Percentiles rank a stretch among this genome's conserved stretches.
Conservation (phyloP, 1,140 invertebrate genomes). For the Eciton burchellii region DNA sequence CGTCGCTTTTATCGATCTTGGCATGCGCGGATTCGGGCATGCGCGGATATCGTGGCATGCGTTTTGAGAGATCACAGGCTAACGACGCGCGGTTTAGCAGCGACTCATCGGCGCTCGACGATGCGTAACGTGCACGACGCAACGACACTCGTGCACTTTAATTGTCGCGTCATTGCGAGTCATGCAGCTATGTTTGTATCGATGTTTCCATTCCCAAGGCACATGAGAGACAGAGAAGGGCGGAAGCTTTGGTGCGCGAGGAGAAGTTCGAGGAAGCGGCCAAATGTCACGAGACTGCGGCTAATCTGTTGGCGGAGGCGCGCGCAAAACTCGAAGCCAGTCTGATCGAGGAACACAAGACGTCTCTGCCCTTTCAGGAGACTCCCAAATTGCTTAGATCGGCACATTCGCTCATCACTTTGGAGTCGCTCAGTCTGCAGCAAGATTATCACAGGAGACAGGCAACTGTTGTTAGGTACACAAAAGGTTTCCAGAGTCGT, state of each 20-base stretch:
- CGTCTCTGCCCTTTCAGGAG: conserved; percentile 55
- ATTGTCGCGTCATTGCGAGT: too few species aligned
- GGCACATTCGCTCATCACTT: conserved; percentile 73
- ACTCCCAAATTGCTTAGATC: conserved; percentile 64
- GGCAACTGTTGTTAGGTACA: conserved; percentile 83
- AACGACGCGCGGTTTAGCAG: too few species aligned
- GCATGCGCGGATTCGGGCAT: too few species aligned
- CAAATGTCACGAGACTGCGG: conserved; percentile 88
- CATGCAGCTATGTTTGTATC: too few species aligned
- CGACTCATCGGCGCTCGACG: too few species aligned
- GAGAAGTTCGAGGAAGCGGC: conserved; percentile 88
- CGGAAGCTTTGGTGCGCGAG: conserved; percentile 87
- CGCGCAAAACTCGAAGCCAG: conserved; percentile 78
- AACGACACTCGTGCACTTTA: too few species aligned
- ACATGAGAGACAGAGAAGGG: conserved; percentile 88
- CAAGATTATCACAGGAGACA: conserved; percentile 88
- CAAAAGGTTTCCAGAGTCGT: background rate
- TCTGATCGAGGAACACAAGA: conserved; percentile 82
- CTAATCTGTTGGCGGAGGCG: conserved; percentile 86
- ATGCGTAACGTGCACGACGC: too few species aligned
- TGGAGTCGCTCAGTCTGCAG: conserved; percentile 88
- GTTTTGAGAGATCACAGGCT: too few species aligned
- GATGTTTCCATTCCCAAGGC: conserved; percentile 83
- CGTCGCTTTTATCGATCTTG: too few species aligned
- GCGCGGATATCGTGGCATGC: too few species aligned